Conservation (phyloP, 2,797 vertebrate genomes). For the Craterocephalus amniculus region DNA sequence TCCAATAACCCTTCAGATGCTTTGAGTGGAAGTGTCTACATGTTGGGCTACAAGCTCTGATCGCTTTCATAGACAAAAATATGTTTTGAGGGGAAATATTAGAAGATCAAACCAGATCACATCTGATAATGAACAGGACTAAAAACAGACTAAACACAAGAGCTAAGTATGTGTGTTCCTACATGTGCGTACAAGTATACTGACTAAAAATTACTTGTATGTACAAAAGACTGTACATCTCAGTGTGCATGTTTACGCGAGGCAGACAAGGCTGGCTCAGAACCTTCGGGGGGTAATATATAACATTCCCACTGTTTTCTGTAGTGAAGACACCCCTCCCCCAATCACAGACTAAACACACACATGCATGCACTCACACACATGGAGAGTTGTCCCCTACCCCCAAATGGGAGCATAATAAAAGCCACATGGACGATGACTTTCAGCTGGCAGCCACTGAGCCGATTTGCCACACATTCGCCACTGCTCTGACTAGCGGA, state of each 20-base stretch:
- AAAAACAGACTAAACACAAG: constrained; percentile 38
- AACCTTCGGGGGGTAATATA: constrained; percentile 51
- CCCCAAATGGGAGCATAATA: constrained; percentile 77
- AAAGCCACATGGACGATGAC: constrained; percentile 81
- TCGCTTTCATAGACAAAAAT: neutral
- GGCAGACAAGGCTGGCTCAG: constrained; percentile 46
- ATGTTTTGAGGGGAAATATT: constrained; percentile 5
- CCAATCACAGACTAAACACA: constrained; percentile 44
- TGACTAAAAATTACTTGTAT: constrained; percentile 29
- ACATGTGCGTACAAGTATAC: constrained; percentile 20
- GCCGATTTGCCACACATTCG: constrained; percentile 39
- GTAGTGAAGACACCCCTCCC: constrained; percentile 67
- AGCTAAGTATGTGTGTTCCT: constrained; percentile 1
- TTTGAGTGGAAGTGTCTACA: neutral
- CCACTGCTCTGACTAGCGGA: constrained; percentile 38
- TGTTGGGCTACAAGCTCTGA: neutral
- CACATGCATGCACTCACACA: constrained; percentile 49
- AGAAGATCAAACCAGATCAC: constrained; percentile 31
- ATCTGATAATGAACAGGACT: constrained; percentile 28
- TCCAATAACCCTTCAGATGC: neutral
- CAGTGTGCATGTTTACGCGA: constrained; percentile 26
- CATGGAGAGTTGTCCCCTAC: constrained; percentile 43
- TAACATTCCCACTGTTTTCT: constrained; percentile 68
- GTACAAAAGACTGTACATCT: constrained; percentile 30
- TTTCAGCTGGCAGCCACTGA: constrained; percentile 74